Conservation (phyloP, 1,140 invertebrate genomes). For the Cydia strobilella region DNA sequence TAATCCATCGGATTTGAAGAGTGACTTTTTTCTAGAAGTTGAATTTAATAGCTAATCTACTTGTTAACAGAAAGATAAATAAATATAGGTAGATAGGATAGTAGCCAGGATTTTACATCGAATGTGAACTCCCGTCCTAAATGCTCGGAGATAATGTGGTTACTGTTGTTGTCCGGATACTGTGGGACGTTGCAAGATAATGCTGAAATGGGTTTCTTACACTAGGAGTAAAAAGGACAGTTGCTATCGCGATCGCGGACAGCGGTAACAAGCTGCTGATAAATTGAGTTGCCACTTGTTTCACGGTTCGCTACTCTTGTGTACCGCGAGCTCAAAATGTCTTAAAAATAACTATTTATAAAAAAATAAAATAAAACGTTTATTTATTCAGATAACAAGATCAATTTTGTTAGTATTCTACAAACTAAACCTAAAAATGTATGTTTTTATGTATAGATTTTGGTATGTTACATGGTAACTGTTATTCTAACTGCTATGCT, state of each 20-base stretch:
- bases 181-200: neutral
- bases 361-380: no score
- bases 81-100: no score
- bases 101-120: no score
- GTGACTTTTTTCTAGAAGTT: no score
- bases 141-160: neutral
- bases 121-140: neutral
- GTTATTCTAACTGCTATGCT: neutral
- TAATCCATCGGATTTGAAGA: no score
- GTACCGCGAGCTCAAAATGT: neutral
- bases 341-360: no score
- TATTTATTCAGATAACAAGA: no score
- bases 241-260: constrained; percentile 21
- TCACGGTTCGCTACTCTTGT: constrained; percentile 6
- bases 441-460: neutral
- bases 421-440: no score
- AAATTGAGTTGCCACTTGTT: constrained; percentile 30
- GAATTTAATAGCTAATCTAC: no score
- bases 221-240: constrained; percentile 16
- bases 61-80: no score
- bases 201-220: neutral
- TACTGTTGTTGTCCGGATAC: neutral
- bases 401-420: no score
- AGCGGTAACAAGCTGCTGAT: constrained; percentile 30
- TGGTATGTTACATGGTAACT: neutral